Evolutionary conservation across 2,797 vertebrate species (phyloP).

Genomic region (Sternotherus odoratus): DNA sequence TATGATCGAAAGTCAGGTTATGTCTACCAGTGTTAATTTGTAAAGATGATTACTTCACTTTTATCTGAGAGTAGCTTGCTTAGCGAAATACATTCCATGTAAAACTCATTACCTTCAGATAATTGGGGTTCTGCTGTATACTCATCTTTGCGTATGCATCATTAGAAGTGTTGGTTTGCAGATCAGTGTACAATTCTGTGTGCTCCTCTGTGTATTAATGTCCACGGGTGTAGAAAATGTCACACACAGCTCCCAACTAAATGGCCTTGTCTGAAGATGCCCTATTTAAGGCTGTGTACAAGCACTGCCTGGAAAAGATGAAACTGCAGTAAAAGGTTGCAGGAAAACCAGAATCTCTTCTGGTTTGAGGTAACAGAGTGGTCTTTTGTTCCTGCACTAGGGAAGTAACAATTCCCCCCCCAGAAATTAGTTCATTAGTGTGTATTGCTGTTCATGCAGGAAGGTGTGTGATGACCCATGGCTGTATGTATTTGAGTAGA

Average conservation of each 20-base stretch:
- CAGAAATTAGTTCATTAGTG: slow-evolving; percentile 49
- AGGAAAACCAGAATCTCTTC: not conserved
- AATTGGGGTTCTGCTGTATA: not conserved
- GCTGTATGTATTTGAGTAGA: slow-evolving; percentile 60
- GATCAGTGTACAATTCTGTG: accelerated
- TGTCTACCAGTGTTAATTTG: not conserved
- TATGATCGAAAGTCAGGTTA: not conserved
- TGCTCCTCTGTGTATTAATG: not conserved
- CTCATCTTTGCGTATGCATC: accelerated
- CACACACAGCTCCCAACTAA: not conserved
- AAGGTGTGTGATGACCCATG: slow-evolving; percentile 45
- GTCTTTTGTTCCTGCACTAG: not conserved
- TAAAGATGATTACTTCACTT: not conserved
- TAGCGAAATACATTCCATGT: not conserved
- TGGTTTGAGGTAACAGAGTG: not conserved
- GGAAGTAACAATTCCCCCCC: slow-evolving; percentile 29
- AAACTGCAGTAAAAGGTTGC: accelerated
- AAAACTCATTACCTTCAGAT: not conserved
- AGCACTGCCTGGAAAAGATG: not conserved
- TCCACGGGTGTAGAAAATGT: accelerated
- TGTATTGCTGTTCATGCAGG: slow-evolving; percentile 52
- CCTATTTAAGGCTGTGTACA: accelerated
- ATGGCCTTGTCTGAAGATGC: not conserved
- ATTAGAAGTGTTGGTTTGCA: not conserved
- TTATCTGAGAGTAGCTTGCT: not conserved